These are phyloP conservation scores for Polyommatus iphigenia DNA, from an alignment of 2,888 invertebrate species.

Conservation along the genomic window DNA sequence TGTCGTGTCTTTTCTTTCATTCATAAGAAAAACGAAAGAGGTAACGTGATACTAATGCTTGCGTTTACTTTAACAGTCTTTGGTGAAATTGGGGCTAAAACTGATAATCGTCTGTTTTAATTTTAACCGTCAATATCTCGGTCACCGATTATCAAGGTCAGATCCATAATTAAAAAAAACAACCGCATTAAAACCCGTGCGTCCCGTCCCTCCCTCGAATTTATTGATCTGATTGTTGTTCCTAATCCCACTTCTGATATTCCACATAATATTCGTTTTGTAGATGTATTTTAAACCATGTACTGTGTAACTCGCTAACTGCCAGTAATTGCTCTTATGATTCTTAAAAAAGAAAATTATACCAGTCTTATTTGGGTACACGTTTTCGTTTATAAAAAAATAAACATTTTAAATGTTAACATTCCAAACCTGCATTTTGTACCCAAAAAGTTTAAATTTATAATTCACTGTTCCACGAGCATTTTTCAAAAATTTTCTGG, in stretches of 20 bases:
- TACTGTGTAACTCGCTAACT: not conserved
- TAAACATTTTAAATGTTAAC: not conserved
- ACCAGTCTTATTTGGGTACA: not conserved
- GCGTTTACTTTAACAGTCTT: no score
- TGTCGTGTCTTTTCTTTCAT: no score
- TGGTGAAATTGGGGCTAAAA: no score
- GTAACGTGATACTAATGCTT: no score
- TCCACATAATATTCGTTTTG: not conserved
- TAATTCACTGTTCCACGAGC: not conserved
- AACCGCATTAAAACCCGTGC: slow-evolving; percentile 7
- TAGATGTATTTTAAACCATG: not conserved
- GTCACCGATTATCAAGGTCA: not conserved
- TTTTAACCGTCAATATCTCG: no score
- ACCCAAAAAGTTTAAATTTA: not conserved
- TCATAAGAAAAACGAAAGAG: no score
- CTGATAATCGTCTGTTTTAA: no score
- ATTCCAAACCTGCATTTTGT: not conserved
- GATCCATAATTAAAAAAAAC: not conserved
- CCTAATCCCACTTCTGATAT: slow-evolving; percentile 2
- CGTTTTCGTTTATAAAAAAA: not conserved
- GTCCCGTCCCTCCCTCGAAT: slow-evolving; percentile 10
- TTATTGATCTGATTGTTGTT: not conserved
- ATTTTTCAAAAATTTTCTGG: not conserved
- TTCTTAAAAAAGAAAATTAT: no score
- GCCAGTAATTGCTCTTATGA: not conserved